These are phyloP conservation scores for Pelochelys cantorii DNA, from an alignment of 2,797 vertebrate species.

Conservation along the genomic window DNA sequence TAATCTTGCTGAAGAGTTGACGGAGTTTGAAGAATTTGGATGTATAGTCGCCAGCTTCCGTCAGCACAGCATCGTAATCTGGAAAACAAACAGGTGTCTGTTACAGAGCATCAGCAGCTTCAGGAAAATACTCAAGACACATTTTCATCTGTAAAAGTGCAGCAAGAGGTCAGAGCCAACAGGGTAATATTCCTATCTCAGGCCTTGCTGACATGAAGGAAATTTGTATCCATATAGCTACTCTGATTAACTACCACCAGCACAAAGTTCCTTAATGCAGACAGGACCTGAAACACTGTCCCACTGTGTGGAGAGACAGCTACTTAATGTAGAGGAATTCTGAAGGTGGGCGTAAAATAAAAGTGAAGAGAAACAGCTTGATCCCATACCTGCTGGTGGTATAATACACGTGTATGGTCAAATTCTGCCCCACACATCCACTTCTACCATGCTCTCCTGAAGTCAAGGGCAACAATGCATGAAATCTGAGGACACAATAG, in stretches of 20 bases:
- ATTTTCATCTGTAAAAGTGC: background rate
- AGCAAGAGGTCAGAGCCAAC: constrained; percentile 14
- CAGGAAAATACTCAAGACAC: background rate
- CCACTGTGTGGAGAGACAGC: background rate
- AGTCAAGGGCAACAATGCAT: background rate
- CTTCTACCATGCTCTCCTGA: background rate
- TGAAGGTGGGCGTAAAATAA: background rate
- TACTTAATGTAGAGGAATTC: background rate
- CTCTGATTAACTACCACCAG: background rate
- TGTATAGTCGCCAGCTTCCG: constrained; percentile 95
- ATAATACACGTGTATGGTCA: background rate
- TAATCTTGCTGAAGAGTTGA: constrained; percentile 85
- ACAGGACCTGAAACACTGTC: background rate
- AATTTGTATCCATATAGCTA: background rate
- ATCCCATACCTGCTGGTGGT: background rate
- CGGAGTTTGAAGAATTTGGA: constrained; percentile 91
- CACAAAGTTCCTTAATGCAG: background rate
- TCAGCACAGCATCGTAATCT: constrained; percentile 95
- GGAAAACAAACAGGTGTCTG: constrained; percentile 50
- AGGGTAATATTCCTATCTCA: background rate
- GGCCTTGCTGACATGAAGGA: background rate
- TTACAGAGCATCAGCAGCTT: background rate
- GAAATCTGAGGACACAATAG: background rate
- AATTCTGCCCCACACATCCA: background rate
- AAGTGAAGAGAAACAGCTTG: background rate